Percentiles rank a stretch among this genome's conserved stretches.
Conservation (phyloP, 2,888 invertebrate species). For the Lasioglossum oenotherae region DNA sequence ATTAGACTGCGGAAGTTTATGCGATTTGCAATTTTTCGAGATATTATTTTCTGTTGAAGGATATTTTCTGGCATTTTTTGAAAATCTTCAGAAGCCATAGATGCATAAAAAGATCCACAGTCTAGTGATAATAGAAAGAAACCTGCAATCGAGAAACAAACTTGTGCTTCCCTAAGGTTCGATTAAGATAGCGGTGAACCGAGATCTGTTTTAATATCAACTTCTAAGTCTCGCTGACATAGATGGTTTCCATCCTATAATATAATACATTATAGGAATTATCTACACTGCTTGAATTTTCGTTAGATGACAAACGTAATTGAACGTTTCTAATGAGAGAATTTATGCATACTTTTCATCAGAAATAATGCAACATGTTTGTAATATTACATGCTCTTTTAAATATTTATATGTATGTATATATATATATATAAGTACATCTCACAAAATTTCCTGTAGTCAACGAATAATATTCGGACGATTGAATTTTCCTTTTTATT, state of each 20-base stretch:
- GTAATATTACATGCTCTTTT: too few species aligned
- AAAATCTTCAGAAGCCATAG: too few species aligned
- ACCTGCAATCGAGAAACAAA: neutral
- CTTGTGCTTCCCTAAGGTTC: neutral
- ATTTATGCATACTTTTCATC: neutral
- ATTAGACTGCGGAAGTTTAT: neutral
- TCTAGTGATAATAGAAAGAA: neutral
- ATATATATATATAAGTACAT: neutral
- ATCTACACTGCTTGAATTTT: neutral
- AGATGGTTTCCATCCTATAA: constrained; percentile 31
- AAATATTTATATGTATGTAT: neutral
- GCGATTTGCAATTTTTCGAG: too few species aligned
- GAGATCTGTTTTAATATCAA: constrained; percentile 35
- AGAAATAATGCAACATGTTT: neutral
- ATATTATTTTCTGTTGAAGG: too few species aligned
- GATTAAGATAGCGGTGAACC: neutral
- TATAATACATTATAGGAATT: neutral
- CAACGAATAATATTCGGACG: neutral
- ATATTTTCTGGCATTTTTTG: too few species aligned
- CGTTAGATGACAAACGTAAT: neutral
- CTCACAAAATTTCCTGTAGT: neutral
- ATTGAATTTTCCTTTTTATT: neutral
- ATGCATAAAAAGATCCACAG: too few species aligned
- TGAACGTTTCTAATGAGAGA: neutral
- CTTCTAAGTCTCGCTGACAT: constrained; percentile 2